Base-by-base conservation (phyloP, 2,113 vertebrate genomes). In the Dipodomys spectabilis region DNA sequence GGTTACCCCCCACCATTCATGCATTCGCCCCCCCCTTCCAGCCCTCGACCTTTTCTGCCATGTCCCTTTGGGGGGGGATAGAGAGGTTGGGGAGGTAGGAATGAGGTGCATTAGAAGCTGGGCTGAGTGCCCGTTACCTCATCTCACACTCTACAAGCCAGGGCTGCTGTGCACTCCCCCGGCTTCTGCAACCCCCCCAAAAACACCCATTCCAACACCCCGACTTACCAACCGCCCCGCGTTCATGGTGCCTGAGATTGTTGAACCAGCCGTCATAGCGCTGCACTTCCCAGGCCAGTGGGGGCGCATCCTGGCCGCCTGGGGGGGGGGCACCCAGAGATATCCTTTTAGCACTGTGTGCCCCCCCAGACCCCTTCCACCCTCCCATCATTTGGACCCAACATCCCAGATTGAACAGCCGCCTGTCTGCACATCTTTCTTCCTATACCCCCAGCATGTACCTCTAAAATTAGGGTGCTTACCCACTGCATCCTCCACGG, bases 201-300 rank as follows among this genome's bases (percentile, higher is more conserved):
- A 39, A 39, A 23, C 32, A 2, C 8, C 22, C 65, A n/a, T 0
- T 32, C n/a, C 5, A 3, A 20, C 5, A 8, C 45, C 57, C 49
- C 16, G 72, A 64, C 78, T 95, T 96, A 99, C 99, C 99, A 3
- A 98, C 98, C 0, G 99, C 96, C 20, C 99, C 99, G 0, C 96
- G 98, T 35, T 95, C 95, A 68, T 99, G 99, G 92, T 98, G 89
- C 64, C 98, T 98, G 88, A 99, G 96, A 95, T 99, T 99, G 98
- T 99, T 99, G 97, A 99, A 99, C 99, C 99, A 99, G 32, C 99
- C 99, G 0, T 99, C 99, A 0, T 99, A 99, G 74, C 99, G 99
- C 94, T 99, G 98, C 0, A 99, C 97, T 97, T 99, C 99, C 99
- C 99, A 99, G 45, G 96, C 73, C 88, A 96, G 87, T 6, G 93